Base-by-base conservation (phyloP, 2,888 invertebrate genomes). In the Pachymerium ferrugineum region DNA sequence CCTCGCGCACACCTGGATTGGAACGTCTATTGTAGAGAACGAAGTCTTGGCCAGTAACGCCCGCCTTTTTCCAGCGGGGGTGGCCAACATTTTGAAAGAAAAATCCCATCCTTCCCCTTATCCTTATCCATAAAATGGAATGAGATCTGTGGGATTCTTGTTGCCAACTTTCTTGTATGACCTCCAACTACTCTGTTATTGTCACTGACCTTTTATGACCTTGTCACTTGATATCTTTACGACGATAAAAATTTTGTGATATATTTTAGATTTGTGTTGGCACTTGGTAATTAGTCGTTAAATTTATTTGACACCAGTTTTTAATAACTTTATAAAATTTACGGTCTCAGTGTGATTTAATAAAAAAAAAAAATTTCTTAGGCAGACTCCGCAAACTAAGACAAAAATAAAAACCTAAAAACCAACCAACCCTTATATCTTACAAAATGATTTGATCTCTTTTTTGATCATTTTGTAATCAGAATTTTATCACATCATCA, bases 51-150 rank as follows among this genome's bases (percentile, higher is more conserved):
- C 25, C 62, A 62, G 62, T 62, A 22, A 22, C 62, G 62, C 62
- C 62, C 28, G 62, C 62, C n/a, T n/a, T 62, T 62, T 62, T 62
- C 62, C 62, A 62, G 62, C 62, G 62, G 62, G 62, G 62, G 62
- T 62, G 62, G 62, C 62, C 62, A 28, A 10, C 16, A 22, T 38
- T n/a, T n/a, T 3, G 12, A 62, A 62, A 25, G 28, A 62, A 62
- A 62, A 25, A 8, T 62, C 62, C 28, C 12, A 14, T 22, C 62
- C n/a, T 62, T n/a, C 62, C 62, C 62, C 62, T 22, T 62, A 5
- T 22, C 62, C 28, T 25, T 25, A 14, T 62, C 62, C 62, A 62
- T 62, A 62, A 62, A 62, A 62, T 62, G 62, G 62, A 62, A 62
- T 62, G 62, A 62, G 62, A 62, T 62, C 62, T 62, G 12, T 1